Conservation (phyloP, 2,888 invertebrate genomes). For the Harpalus rufipes region DNA sequence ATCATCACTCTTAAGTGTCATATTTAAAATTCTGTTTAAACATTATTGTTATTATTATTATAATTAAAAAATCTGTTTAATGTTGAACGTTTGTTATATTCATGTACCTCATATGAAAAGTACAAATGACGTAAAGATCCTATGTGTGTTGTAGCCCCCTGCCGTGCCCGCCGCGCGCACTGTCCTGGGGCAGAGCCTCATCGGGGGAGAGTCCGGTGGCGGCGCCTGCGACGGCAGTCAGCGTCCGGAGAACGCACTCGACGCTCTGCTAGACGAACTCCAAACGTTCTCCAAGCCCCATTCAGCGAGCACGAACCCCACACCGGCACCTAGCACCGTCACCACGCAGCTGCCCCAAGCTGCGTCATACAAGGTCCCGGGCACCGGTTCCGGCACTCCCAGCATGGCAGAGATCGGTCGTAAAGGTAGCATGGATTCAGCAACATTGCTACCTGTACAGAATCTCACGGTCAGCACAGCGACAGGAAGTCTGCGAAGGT, state of each 20-base stretch:
- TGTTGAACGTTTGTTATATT: constrained; percentile 60
- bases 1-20: constrained; percentile 24
- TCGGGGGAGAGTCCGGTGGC: constrained; percentile 81
- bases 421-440: constrained; percentile 80
- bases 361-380: constrained; percentile 74
- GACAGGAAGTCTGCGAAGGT: constrained; percentile 83
- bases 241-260: constrained; percentile 97
- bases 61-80: constrained; percentile 49
- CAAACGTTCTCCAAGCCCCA: constrained; percentile 92
- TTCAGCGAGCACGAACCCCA: constrained; percentile 58
- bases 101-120: constrained; percentile 17
- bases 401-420: constrained; percentile 79
- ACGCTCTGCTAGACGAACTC: constrained; percentile 96
- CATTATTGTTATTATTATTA: constrained; percentile 35
- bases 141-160: constrained; percentile 78
- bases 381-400: constrained; percentile 74
- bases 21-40: constrained; percentile 30
- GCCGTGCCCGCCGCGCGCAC: constrained; percentile 80
- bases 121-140: constrained; percentile 10
- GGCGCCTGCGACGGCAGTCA: constrained; percentile 79
- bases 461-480: constrained; percentile 76
- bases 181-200: constrained; percentile 81
- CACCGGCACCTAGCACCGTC: constrained; percentile 69
- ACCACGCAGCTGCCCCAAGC: constrained; percentile 73
- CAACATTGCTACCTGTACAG: constrained; percentile 75